Conservation (phyloP, 1,140 invertebrate genomes). For the Drosophila navojoa region DNA sequence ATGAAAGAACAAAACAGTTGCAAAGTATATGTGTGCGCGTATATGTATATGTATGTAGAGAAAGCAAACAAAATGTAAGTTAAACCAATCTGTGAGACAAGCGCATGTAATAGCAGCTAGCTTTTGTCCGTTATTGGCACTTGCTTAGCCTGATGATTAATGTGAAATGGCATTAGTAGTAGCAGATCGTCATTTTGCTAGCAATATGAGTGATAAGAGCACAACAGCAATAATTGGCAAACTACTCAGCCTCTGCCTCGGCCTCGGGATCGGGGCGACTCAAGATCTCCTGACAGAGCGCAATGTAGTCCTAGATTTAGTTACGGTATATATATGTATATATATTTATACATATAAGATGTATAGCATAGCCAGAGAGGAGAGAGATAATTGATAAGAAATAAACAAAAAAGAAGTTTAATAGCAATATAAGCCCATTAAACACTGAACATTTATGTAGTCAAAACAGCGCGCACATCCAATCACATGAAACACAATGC, state of each 20-base stretch:
- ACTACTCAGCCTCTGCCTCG: conserved; percentile 67
- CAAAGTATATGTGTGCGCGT: conserved; percentile 12
- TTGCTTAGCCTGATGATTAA: conserved; percentile 18
- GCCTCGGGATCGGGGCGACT: conserved; percentile 79
- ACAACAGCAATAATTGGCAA: conserved; percentile 4
- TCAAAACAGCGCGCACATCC: conserved; percentile 11
- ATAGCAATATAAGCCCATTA: conserved; percentile 32
- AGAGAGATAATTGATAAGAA: conserved; percentile 26
- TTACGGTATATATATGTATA: conserved; percentile 24
- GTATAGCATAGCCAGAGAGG: conserved; percentile 27
- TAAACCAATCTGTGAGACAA: conserved; percentile 8
- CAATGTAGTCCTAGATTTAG: conserved; percentile 78
- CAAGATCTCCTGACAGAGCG: conserved; percentile 82
- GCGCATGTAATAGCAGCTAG: conserved; percentile 30
- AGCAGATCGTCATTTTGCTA: conserved; percentile 22
- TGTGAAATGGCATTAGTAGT: conserved; percentile 42
- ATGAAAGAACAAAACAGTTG: background rate
- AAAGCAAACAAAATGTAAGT: conserved; percentile 15
- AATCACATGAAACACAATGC: conserved; percentile 30
- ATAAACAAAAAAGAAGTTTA: conserved; percentile 4
- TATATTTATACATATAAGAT: conserved; percentile 14
- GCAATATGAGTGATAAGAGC: conserved; percentile 9
- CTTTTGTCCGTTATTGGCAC: conserved; percentile 32
- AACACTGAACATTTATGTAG: conserved; percentile 33
- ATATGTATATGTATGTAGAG: conserved; percentile 1